Evolutionary conservation across 2,113 vertebrate genomes (phyloP), one percentile per base, ranked within the genome.

Genomic region (Chitala chitala): DNA sequence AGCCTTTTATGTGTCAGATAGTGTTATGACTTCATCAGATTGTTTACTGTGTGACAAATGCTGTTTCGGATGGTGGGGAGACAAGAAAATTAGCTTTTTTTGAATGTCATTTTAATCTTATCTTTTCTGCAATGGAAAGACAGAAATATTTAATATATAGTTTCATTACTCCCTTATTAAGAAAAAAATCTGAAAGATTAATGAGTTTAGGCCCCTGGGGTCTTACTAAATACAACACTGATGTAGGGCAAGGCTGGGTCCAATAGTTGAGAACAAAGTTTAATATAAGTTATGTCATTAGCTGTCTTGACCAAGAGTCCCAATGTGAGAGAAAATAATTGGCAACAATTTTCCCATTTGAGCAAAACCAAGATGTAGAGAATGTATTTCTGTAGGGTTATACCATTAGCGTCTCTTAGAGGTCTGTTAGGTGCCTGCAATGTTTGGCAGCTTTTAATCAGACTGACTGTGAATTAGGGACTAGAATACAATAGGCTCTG

Each of bases 181-280:
- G 51, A 12, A 73, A 29, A 48, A 24, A 40, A 24, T 53, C 51
- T 51, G 20, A 63, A 73, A 51, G 56, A 51, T 73, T 63, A 63
- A 73, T 73, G 71, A 68, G 64, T 24, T 48, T 22, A 22, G 42
- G 24, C 42, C 64, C 24, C 64, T 20, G 64, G 42, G 64, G 38
- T 9, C 46, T 17, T 33, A 26, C 40, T 12, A 10, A 20, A 38
- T n/a, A 15, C 46, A 68, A 26, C 26, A 24, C 64, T 13, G 24
- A 46, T 68, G 44, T 22, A 26, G 40, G 40, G 46, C 26, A 15
- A 68, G 42, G 38, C 64, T 24, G 64, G 42, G 42, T 68, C 42
- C 64, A 46, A 20, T 46, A 20, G 36, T 12, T 42, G 40, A 26
- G 40, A 46, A 44, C 42, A 46, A 38, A 17, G 12, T 68, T 17